Evolutionary conservation across 53 echinoderm and acorn worm species (phyloP), one percentile per base, ranked within the genome.

Genomic region (Hippasteria phrygiana): DNA sequence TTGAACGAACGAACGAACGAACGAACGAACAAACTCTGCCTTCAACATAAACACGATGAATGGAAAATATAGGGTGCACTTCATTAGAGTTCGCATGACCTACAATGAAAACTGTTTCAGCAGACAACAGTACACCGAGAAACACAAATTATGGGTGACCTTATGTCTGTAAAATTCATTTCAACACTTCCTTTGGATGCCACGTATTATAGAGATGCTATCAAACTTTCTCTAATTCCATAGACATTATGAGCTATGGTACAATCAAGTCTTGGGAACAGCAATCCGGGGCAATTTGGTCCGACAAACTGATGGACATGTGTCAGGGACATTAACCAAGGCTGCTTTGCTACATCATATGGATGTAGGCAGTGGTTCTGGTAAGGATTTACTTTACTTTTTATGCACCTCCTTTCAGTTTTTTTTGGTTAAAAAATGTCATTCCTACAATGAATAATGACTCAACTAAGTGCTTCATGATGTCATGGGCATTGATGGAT

Each of bases 281-380:
- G 29, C 34, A 32, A 24, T 83, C 10, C 83, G 83, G 12, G 47
- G 66, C 7, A 83, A 83, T 43, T 50, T 83, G 45, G 43, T 17
- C 16, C 40, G 67, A 43, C 37, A 36, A 1, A 31, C 83, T 17
- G 45, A 9, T 10, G 46, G 17, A 1, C 1, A 10, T 31, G 41
- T 20, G 1, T 17, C 65, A 4, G 16, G 26, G 66, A n/a, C 20
- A 24, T n/a, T 34, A 22, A 31, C 65, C 31, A 46, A 43, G 16
- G 65, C 11, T 17, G 17, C 2, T 6, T 13, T 32, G 27, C 83
- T 83, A 18, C 47, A 67, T 33, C 83, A 83, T 33, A 37, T 83
- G 33, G 83, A 67, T 66, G 67, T 83, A 36, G 83, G 83, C 5
- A 83, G 83, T 32, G 83, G 83, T 14, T 67, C 83, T 32, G 83